A percentile compares a stretch with the other conserved stretches of the same genome.
phyloP scores from a whole-genome alignment of 2,888 invertebrate species.

The Strigamia maritima region DNA sequence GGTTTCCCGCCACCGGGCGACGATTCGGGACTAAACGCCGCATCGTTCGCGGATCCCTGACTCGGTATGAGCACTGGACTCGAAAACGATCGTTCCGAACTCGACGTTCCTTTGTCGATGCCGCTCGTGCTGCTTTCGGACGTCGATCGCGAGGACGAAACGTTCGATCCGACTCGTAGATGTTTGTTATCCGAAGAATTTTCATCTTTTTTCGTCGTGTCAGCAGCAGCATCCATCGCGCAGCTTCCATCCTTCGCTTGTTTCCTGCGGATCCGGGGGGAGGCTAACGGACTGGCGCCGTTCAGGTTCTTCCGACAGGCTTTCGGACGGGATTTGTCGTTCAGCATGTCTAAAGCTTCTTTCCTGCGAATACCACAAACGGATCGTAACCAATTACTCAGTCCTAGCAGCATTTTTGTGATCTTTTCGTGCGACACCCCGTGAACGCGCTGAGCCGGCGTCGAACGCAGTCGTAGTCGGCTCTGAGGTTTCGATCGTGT shows the following conservation, averaged over 20 bases:
- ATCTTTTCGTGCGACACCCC: not conserved
- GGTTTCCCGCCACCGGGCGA: not conserved
- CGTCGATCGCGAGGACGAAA: no score
- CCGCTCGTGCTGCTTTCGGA: not conserved
- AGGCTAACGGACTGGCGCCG: not conserved
- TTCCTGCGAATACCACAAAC: slow-evolving; percentile 53
- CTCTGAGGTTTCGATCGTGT: not conserved
- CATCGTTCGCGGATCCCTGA: not conserved
- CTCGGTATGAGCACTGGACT: not conserved
- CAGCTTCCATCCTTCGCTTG: not conserved
- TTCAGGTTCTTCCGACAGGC: not conserved
- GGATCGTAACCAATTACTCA: slow-evolving; percentile 35
- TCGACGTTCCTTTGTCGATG: not conserved
- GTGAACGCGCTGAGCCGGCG: not conserved
- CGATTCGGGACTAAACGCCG: not conserved
- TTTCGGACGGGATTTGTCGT: slow-evolving; percentile 71
- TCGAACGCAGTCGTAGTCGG: not conserved
- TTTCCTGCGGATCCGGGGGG: not conserved
- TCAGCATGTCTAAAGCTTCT: slow-evolving; percentile 80
- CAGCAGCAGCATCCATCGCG: not conserved
- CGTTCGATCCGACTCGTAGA: not conserved
- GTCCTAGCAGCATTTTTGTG: slow-evolving; percentile 26
- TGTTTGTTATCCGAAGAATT: no score
- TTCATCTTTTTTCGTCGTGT: not conserved
- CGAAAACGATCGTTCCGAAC: not conserved